A percentile compares a stretch with the other conserved stretches of the same genome.
phyloP scores from a whole-genome alignment of 2,113 vertebrate genomes.

The Nibea albiflora region DNA sequence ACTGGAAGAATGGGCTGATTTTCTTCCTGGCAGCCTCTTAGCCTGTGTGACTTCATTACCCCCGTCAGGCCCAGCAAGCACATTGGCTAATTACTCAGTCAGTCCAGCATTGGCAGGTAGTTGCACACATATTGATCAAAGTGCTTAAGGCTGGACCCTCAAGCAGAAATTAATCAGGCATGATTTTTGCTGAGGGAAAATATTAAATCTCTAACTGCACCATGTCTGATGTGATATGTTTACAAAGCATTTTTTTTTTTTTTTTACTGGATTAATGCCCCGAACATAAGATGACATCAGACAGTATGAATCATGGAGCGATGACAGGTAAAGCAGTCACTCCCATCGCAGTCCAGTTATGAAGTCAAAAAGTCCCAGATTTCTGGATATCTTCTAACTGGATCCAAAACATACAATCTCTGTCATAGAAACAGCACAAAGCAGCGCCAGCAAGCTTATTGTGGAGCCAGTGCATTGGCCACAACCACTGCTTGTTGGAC shows the following conservation, averaged over 20 bases:
- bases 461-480: not conserved
- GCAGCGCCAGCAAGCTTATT: not conserved
- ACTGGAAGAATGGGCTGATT: conserved; percentile 46
- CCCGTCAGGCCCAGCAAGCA: conserved; percentile 73
- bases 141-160: conserved; percentile 72
- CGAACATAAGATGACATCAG: conserved; percentile 22
- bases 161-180: conserved; percentile 82
- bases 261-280: conserved; percentile 31
- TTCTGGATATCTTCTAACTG: conserved; percentile 2
- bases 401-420: not conserved
- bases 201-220: conserved; percentile 46
- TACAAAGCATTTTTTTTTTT: conserved; percentile 30
- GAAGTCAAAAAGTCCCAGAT: conserved; percentile 7
- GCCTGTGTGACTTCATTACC: conserved; percentile 75
- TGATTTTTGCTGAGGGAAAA: conserved; percentile 63
- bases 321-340: conserved; percentile 12
- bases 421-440: not conserved
- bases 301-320: conserved; percentile 35
- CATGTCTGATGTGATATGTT: conserved; percentile 42
- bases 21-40: conserved; percentile 68
- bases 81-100: conserved; percentile 84
- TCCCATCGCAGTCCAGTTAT: conserved; percentile 20
- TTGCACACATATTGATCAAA: conserved; percentile 80
- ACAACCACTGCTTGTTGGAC: not conserved
- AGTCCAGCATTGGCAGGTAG: conserved; percentile 82